phyloP scores from a whole-genome alignment of 1,140 invertebrate species.

The Aphis gossypii region DNA sequence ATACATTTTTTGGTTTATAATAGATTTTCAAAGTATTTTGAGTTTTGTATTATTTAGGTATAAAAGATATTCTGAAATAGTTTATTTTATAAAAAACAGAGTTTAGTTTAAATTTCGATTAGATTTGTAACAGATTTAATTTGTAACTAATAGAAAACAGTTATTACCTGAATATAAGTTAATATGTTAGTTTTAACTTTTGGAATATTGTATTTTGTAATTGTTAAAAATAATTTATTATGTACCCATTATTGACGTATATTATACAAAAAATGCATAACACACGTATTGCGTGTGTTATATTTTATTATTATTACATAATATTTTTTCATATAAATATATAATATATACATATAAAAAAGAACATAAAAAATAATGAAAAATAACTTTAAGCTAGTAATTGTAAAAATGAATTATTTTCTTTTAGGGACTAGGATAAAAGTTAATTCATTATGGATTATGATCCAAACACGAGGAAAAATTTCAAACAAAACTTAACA shows the following conservation, averaged over 20 bases:
- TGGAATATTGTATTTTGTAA: not conserved
- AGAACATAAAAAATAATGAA: not conserved
- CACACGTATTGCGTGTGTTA: not conserved
- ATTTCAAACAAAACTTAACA: conserved; percentile 3
- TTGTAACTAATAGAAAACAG: not conserved
- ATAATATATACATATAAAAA: too few species aligned
- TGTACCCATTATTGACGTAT: not conserved
- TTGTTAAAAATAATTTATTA: not conserved
- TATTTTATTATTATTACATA: too few species aligned
- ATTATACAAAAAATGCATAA: not conserved
- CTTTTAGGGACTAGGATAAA: not conserved
- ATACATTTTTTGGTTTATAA: not conserved
- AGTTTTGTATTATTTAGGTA: not conserved
- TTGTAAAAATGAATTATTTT: not conserved
- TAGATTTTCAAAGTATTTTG: not conserved
- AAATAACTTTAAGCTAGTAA: not conserved
- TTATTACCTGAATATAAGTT: not conserved
- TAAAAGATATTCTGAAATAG: not conserved
- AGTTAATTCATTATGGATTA: not conserved
- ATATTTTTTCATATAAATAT: too few species aligned
- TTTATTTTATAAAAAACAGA: not conserved
- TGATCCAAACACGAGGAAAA: not conserved
- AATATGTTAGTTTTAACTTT: not conserved
- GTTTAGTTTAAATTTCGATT: not conserved
- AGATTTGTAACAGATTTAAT: not conserved